Evolutionary conservation across 2,113 vertebrate species (phyloP).

Genomic region (Sylvietta virens): DNA sequence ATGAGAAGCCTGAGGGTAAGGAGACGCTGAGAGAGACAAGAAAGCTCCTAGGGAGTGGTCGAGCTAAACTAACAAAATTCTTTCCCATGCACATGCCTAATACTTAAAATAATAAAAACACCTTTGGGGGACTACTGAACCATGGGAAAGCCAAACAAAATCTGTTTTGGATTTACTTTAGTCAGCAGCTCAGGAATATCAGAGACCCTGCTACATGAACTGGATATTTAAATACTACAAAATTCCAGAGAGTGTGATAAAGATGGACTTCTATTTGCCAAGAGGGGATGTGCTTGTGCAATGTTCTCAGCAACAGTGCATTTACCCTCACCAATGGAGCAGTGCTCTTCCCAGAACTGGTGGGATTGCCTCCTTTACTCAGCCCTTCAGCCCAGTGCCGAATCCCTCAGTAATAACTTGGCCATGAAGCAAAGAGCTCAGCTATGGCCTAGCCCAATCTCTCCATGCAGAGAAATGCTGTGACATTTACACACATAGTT

Average conservation of each 20-base stretch:
- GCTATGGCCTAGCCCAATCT: background rate
- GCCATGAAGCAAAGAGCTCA: background rate
- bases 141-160: slow-evolving; percentile 64
- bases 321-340: background rate
- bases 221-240: background rate
- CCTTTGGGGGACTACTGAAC: slow-evolving; percentile 32
- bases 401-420: background rate
- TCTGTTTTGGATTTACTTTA: slow-evolving; percentile 25
- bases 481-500: background rate
- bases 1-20: slow-evolving; percentile 34
- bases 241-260: background rate
- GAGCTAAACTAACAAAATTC: slow-evolving; percentile 62
- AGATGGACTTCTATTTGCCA: background rate
- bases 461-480: background rate
- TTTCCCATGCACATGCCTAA: slow-evolving; percentile 63
- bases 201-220: background rate
- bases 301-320: background rate
- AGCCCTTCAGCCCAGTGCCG: background rate
- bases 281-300: background rate
- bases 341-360: background rate
- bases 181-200: background rate
- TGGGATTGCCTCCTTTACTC: background rate
- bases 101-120: slow-evolving; percentile 64
- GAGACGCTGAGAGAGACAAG: slow-evolving; percentile 37
- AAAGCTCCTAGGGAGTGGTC: slow-evolving; percentile 54